A percentile compares a stretch with the other conserved stretches of the same genome.
Conservation (phyloP, 2,113 vertebrate genomes). For the Catharus bicknelli region DNA sequence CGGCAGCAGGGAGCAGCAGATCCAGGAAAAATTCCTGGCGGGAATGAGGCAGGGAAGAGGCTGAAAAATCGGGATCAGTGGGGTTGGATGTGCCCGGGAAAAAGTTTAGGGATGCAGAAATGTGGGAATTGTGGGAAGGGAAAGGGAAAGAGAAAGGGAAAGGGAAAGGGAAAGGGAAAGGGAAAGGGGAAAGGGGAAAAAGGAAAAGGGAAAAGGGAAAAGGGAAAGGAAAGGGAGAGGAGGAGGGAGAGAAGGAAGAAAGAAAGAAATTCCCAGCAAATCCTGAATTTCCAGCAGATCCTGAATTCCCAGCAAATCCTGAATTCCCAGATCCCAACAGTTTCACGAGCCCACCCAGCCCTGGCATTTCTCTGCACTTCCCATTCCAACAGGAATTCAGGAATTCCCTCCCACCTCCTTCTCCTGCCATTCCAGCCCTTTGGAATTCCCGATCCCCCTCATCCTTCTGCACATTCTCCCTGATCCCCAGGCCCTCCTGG, state of each 20-base stretch:
- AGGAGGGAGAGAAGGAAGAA: neutral
- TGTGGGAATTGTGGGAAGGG: no score
- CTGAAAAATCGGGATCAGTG: no score
- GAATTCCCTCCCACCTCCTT: neutral
- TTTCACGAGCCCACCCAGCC: neutral
- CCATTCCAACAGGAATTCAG: neutral
- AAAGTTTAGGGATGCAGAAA: no score
- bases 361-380: neutral
- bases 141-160: neutral
- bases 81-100: no score
- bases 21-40: neutral
- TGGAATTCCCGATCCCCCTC: rapidly evolving
- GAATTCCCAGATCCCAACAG: no score
- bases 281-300: neutral
- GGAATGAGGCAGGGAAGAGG: neutral
- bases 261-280: neutral
- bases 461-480: rapidly evolving
- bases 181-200: no score
- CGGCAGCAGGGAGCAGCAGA: neutral
- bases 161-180: no score
- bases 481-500: neutral
- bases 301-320: neutral
- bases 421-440: no score
- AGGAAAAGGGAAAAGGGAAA: neutral
- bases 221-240: neutral